Percentiles rank a stretch among this genome's conserved stretches.
Conservation (phyloP, 2,797 vertebrate species). For the Acrossocheilus fasciatus region DNA sequence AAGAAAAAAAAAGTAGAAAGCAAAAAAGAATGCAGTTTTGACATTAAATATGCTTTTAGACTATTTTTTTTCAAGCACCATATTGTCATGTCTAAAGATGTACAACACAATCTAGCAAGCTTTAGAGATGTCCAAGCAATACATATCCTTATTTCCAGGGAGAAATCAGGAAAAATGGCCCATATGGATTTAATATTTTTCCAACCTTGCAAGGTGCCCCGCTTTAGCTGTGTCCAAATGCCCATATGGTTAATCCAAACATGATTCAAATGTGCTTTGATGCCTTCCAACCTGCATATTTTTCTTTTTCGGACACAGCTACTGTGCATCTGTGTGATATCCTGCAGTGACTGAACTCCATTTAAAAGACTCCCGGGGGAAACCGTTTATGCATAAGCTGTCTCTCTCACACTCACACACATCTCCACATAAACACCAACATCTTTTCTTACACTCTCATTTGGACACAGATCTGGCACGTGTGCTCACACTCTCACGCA, state of each 20-base stretch:
- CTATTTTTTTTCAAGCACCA: not conserved
- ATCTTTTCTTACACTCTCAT: slow-evolving; percentile 12
- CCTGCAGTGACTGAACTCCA: slow-evolving; percentile 34
- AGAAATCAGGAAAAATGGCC: not conserved
- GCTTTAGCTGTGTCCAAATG: not conserved
- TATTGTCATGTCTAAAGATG: not conserved
- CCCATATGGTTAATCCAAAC: not conserved
- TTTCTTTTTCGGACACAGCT: not conserved
- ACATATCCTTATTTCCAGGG: not conserved
- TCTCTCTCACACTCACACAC: slow-evolving; percentile 44
- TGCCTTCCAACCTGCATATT: not conserved
- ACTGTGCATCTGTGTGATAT: not conserved
- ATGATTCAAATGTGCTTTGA: not conserved
- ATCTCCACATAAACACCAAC: slow-evolving; percentile 34
- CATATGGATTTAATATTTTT: not conserved
- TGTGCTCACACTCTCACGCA: slow-evolving; percentile 34
- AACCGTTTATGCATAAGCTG: not conserved
- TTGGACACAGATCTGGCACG: slow-evolving; percentile 10
- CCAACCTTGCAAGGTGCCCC: not conserved
- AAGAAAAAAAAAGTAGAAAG: not conserved
- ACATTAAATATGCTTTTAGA: not conserved
- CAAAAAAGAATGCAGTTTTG: not conserved
- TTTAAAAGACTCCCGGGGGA: slow-evolving; percentile 18
- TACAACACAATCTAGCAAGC: not conserved
- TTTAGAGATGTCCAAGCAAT: not conserved